Evolutionary conservation across 2,797 vertebrate genomes (phyloP).

Genomic region (Cuniculus paca): DNA sequence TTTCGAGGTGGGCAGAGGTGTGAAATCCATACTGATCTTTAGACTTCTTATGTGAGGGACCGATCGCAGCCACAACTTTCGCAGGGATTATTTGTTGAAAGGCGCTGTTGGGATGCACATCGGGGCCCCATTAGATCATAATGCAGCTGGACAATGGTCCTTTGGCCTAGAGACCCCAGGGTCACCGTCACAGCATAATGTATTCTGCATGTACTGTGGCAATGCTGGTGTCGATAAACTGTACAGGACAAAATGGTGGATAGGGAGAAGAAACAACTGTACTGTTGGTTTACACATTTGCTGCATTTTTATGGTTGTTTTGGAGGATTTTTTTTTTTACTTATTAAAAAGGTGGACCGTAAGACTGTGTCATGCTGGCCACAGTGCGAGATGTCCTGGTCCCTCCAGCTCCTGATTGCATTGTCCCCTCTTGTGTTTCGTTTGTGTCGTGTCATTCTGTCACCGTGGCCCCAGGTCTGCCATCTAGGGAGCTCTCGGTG

Average conservation of each 20-base stretch:
- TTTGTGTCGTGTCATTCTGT: background rate
- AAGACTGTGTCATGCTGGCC: background rate
- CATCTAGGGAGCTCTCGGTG: background rate
- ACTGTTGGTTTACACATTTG: background rate
- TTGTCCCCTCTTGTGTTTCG: background rate
- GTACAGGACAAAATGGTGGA: too few relatives aligned
- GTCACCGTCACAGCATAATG: background rate
- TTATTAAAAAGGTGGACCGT: background rate
- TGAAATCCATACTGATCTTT: background rate
- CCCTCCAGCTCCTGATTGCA: background rate
- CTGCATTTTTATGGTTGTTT: background rate
- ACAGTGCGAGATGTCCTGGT: too few relatives aligned
- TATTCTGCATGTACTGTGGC: too few relatives aligned
- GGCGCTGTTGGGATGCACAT: too few relatives aligned
- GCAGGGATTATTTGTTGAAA: background rate
- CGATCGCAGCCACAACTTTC: background rate
- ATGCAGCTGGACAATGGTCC: background rate
- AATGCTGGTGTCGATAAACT: background rate
- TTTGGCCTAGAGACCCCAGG: background rate
- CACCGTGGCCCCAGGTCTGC: background rate
- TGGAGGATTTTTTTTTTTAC: background rate
- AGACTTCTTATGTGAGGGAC: background rate
- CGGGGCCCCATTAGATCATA: too few relatives aligned
- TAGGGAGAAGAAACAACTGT: background rate
- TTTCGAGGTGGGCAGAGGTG: too few relatives aligned